Evolutionary conservation across 2,888 invertebrate genomes (phyloP), one percentile per base, ranked within the genome.

Genomic region (Abrostola tripartita): DNA sequence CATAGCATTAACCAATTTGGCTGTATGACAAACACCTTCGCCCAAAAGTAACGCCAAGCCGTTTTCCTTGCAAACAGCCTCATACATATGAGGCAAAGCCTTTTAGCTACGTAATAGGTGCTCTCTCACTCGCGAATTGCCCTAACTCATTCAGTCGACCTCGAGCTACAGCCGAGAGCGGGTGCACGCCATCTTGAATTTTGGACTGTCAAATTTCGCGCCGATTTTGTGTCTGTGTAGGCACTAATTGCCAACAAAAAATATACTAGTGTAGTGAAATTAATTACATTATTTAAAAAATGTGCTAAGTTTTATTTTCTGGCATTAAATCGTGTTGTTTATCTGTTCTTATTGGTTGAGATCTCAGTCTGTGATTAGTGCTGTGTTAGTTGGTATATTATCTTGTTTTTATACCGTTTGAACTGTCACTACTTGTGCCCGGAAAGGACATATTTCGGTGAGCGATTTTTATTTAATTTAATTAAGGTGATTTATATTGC

Each of bases 41-140:
- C 79, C 82, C 82, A 81, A 80, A 82, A 72, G 80, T 81, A 82
- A 76, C 79, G 79, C 68, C 76, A 83, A 90, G 90, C 81, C 55
- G 92, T 92, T 93, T 93, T 92, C 92, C 92, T 92, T 92, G 92
- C 88, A 79, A 82, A 84, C 87, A 88, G 87, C 91, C 90, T 90
- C 89, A 88, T 89, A 87, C 86, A 85, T 81, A 84, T 83, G 87
- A 87, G 69, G 81, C 81, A 82, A 86, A 89, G 88, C 88, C 90
- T 88, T 88, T 82, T 68, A 73, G 81, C 86, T 86, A 88, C 86
- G 88, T 88, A 87, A 88, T 79, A 79, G 68, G 65, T 75, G 76
- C 76, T 87, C 85, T 86, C 87, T 88, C 88, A 82, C 87, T 90
- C 83, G 87, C 87, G 83, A 78, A 79, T 88, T 74, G 66, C 67